Conservation (phyloP, 2,797 vertebrate genomes). For the Sciaenops ocellatus region DNA sequence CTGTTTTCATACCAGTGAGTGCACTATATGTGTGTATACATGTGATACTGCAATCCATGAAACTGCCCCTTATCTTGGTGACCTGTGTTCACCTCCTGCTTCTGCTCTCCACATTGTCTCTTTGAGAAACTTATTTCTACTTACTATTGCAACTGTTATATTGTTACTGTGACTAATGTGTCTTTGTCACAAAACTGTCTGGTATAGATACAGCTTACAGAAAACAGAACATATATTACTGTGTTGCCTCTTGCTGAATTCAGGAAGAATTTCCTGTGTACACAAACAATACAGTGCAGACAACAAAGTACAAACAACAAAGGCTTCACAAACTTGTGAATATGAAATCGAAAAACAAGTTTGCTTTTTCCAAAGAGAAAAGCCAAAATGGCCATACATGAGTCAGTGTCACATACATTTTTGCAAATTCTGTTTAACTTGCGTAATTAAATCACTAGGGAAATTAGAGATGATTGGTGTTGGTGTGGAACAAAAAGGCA, state of each 20-base stretch:
- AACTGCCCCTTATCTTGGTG: conserved; percentile 1
- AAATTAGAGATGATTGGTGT: background rate
- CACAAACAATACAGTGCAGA: conserved; percentile 2
- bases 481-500: conserved; percentile 16
- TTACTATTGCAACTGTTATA: background rate
- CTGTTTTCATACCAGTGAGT: background rate
- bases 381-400: background rate
- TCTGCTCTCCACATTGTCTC: background rate
- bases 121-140: conserved; percentile 21
- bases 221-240: conserved; percentile 17
- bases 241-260: background rate
- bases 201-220: background rate
- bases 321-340: conserved; percentile 4
- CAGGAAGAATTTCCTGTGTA: background rate
- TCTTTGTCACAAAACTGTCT: conserved; percentile 4
- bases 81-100: conserved; percentile 1
- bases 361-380: background rate
- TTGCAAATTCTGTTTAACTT: background rate
- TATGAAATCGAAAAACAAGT: background rate
- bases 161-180: conserved; percentile 3
- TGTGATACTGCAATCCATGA: background rate
- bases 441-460: background rate
- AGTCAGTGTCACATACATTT: background rate
- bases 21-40: background rate
- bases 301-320: conserved; percentile 22